Evolutionary conservation across 2,888 invertebrate species (phyloP).

Genomic region (Conchocele bisecta): DNA sequence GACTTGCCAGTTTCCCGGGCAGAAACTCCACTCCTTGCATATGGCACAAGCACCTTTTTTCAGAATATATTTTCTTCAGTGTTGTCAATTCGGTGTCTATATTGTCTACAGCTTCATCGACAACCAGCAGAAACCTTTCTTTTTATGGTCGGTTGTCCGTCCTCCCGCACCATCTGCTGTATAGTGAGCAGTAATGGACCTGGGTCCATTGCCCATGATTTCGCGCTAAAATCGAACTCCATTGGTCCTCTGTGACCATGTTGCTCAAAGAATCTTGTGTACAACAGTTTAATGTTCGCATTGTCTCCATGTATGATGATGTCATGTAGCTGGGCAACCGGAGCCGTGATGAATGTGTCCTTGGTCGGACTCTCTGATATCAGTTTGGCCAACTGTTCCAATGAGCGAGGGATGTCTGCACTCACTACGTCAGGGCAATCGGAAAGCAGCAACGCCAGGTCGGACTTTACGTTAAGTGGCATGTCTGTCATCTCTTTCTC

Average conservation of each 20-base stretch:
- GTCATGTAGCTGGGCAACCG: not conserved
- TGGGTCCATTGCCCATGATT: slow-evolving; percentile 7
- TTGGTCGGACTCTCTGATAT: not conserved
- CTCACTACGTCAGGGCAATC: not conserved
- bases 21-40: not conserved
- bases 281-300: not conserved
- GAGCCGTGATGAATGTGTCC: not conserved
- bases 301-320: not conserved
- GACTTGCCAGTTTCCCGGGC: slow-evolving; percentile 8
- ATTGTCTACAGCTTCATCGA: too few species aligned
- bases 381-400: not conserved
- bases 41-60: not conserved
- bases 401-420: not conserved
- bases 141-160: too few species aligned
- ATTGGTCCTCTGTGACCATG: slow-evolving; percentile 2
- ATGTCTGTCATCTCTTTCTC: too few species aligned
- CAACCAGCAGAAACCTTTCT: too few species aligned
- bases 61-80: too few species aligned
- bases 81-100: too few species aligned
- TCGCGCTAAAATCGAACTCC: slow-evolving; percentile 5
- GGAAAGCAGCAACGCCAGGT: slow-evolving; percentile 1
- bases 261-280: not conserved
- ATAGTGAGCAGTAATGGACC: not conserved
- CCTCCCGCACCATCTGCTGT: not conserved
- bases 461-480: too few species aligned